A percentile compares a stretch with the other conserved stretches of the same genome.
Evolutionary conservation across 2,888 invertebrate species (phyloP).

Genomic region (Microctonus aethiopoides): DNA sequence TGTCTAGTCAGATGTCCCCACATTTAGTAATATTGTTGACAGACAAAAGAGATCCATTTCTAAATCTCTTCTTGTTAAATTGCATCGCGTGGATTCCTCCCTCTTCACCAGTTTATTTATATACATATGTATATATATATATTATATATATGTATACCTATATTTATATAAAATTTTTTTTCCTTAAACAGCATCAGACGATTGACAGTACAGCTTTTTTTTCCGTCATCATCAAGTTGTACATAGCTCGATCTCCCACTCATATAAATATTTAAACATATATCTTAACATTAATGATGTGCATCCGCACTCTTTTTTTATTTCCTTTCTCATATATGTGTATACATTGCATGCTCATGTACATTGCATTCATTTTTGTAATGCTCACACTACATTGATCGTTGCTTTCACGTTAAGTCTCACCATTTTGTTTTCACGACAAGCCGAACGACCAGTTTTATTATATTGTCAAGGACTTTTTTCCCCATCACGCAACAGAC

Average conservation of each 20-base stretch:
- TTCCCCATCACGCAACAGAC: conserved; percentile 58
- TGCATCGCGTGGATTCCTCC: conserved; percentile 10
- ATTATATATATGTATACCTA: neutral
- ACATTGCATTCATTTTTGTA: conserved; percentile 69
- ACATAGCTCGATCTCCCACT: neutral
- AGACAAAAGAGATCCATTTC: conserved; percentile 7
- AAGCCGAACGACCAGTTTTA: conserved; percentile 63
- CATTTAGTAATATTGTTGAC: neutral
- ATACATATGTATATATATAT: too few relatives aligned
- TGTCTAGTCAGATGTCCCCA: neutral
- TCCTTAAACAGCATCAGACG: neutral
- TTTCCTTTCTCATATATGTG: conserved; percentile 59
- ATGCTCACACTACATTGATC: conserved; percentile 64
- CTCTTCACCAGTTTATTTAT: too few relatives aligned
- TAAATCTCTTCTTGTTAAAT: conserved; percentile 24
- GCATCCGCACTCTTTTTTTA: conserved; percentile 50
- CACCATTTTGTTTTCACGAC: conserved; percentile 68
- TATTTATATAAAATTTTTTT: neutral
- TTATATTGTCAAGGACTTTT: conserved; percentile 53
- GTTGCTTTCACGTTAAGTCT: conserved; percentile 71
- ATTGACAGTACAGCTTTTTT: neutral
- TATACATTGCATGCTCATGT: conserved; percentile 23
- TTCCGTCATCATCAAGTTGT: conserved; percentile 1
- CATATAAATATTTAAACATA: neutral
- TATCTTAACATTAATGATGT: conserved; percentile 50